A percentile compares a stretch with the other conserved stretches of the same genome.
Evolutionary conservation across 2,888 invertebrate genomes (phyloP).

Genomic region (Dryadula phaetusa): DNA sequence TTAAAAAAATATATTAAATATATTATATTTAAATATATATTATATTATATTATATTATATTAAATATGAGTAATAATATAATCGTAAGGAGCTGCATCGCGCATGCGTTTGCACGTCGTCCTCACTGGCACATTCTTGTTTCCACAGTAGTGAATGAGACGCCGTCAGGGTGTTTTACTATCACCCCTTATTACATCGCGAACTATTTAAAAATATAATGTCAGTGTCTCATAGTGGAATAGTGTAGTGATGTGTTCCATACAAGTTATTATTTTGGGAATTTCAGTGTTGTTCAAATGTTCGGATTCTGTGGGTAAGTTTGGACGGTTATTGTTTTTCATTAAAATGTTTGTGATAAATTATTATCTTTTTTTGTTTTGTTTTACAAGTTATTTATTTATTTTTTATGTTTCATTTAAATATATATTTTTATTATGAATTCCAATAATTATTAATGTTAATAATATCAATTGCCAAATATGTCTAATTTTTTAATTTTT

Average conservation of each 20-base stretch:
- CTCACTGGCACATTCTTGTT: conserved; percentile 46
- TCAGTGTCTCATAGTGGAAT: conserved; percentile 47
- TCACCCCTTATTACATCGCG: neutral
- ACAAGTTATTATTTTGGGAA: conserved; percentile 64
- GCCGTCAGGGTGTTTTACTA: conserved; percentile 41
- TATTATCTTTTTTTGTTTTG: neutral
- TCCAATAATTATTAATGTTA: too few species aligned
- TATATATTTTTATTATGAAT: too few species aligned
- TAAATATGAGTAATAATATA: neutral
- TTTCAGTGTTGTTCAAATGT: conserved; percentile 75
- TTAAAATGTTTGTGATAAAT: too few species aligned
- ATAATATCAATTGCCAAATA: too few species aligned
- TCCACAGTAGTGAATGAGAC: conserved; percentile 56
- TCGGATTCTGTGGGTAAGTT: conserved; percentile 79
- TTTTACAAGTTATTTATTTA: neutral
- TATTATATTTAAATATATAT: too few species aligned
- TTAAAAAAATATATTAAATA: too few species aligned
- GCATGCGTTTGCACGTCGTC: conserved; percentile 56
- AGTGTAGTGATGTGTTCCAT: conserved; percentile 69
- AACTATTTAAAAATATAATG: conserved; percentile 51
- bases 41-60: too few species aligned
- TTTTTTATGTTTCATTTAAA: too few species aligned
- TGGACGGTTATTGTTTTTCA: too few species aligned
- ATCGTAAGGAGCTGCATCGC: conserved; percentile 37
- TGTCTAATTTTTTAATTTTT: too few species aligned